Evolutionary conservation across 2,888 invertebrate species (phyloP).

Genomic region (Sarcophaga rosellei): DNA sequence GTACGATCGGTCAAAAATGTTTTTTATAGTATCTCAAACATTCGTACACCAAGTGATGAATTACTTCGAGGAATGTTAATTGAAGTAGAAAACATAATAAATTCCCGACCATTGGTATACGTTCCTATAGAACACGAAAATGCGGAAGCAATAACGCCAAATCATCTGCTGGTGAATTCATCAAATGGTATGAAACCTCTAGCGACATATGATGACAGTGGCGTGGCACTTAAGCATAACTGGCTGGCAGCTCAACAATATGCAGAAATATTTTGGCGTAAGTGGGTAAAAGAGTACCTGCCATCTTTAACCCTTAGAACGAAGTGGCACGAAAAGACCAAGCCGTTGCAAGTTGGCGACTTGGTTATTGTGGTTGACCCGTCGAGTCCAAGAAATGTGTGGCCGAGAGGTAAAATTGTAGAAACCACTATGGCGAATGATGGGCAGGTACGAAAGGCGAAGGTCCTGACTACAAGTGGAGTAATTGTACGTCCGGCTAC

Average conservation of each 20-base stretch:
- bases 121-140: conserved; percentile 52
- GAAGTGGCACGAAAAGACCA: not conserved
- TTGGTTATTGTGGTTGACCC: not conserved
- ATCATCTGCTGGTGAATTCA: conserved; percentile 69
- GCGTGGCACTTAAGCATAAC: no score
- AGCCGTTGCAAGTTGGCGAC: conserved; percentile 22
- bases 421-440: conserved; percentile 25
- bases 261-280: conserved; percentile 63
- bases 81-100: conserved; percentile 68
- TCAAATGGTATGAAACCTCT: conserved; percentile 62
- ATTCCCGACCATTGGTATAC: conserved; percentile 65
- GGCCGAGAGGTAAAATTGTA: not conserved
- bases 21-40: conserved; percentile 56
- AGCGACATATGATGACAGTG: conserved; percentile 50
- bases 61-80: conserved; percentile 25
- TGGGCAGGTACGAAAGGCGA: conserved; percentile 28
- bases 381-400: no score
- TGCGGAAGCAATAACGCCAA: conserved; percentile 70
- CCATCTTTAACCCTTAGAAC: conserved; percentile 28
- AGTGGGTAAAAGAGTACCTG: conserved; percentile 44
- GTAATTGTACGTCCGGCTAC: no score
- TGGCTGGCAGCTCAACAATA: conserved; percentile 58
- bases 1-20: conserved; percentile 63
- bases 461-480: no score
- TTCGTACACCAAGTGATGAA: conserved; percentile 68